Base-by-base conservation (phyloP, 2,888 invertebrate species). In the Dastarcus helophoroides region DNA sequence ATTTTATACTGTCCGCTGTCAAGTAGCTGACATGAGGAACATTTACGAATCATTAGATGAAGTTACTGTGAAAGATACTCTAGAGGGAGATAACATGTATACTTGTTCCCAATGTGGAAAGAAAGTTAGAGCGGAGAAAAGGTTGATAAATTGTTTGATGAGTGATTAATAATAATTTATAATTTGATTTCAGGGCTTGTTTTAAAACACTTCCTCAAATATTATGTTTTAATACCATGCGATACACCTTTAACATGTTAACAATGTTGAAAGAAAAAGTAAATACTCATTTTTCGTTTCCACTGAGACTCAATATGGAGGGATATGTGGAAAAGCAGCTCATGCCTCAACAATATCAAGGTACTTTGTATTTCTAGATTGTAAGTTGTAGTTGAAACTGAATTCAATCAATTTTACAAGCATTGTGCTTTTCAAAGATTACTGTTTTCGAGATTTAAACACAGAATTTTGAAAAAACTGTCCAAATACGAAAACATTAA, bases 11-110 rank as follows among this genome's bases (percentile, higher is more conserved):
- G 89, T 94, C 8, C 73, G 94, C 4, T 94, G 93, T 58, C 93
- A 94, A 59, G 94, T 94, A 27, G 89, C 93, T 0, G 93, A 94
- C 57, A 93, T 94, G 93, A 72, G 91, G 27, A 91, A 91, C 63
- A 67, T 94, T 17, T 89, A 91, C 51, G 93, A 94, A 62, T 90
- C 90, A 14, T 66, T 94, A 14, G 90, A 93, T 62, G 93, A 94
- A 61, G 89, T 94, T n/a, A 93, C 93, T 0, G 91, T 93, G 5
- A 94, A 94, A 57, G 94, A 94, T 58, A 93, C 91, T 14, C 64
- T 94, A 1, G 94, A 94, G 60, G 94, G 94, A 25, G 94, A 94
- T 62, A 94, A 94, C 60, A 94, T 94, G 83, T 94, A 94, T 60
- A 94, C 91, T 0, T 94, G 94, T 58, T 90, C 90, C 8, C 89